phyloP scores from a whole-genome alignment of 1,140 invertebrate genomes.

The Heliconius hermathena region DNA sequence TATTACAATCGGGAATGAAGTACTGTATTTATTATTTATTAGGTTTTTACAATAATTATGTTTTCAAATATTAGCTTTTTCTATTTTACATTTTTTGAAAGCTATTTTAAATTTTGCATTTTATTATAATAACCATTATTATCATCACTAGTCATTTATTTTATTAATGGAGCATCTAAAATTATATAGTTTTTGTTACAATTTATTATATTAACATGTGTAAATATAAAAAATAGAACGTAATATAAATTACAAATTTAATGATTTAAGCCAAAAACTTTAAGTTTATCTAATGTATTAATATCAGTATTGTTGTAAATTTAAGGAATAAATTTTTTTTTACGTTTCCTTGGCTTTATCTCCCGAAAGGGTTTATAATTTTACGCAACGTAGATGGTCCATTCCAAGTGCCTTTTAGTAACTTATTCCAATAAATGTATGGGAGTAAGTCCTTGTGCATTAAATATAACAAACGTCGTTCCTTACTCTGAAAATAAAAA shows the following conservation, averaged over 20 bases:
- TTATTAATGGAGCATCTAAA: background rate
- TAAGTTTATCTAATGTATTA: background rate
- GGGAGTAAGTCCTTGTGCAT: slow-evolving; percentile 94
- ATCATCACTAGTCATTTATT: slow-evolving; percentile 5
- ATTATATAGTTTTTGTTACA: background rate
- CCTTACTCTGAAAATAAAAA: slow-evolving; percentile 87
- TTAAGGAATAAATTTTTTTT: slow-evolving; percentile 40
- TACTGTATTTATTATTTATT: background rate
- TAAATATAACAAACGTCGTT: slow-evolving; percentile 88
- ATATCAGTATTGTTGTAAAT: slow-evolving; percentile 21
- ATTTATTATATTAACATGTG: background rate
- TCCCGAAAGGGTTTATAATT: slow-evolving; percentile 70
- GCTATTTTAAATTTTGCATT: background rate
- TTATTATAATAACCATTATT: background rate
- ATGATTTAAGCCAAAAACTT: background rate
- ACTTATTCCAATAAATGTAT: slow-evolving; percentile 93
- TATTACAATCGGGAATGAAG: background rate
- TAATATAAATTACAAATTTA: background rate
- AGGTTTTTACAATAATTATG: background rate
- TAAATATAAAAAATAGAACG: background rate
- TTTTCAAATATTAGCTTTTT: background rate
- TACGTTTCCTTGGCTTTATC: slow-evolving; percentile 39
- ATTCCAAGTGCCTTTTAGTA: slow-evolving; percentile 94
- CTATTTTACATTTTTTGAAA: no score
- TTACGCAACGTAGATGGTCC: slow-evolving; percentile 89